Conservation (phyloP, 1,140 invertebrate species). For the Spodoptera frugiperda region DNA sequence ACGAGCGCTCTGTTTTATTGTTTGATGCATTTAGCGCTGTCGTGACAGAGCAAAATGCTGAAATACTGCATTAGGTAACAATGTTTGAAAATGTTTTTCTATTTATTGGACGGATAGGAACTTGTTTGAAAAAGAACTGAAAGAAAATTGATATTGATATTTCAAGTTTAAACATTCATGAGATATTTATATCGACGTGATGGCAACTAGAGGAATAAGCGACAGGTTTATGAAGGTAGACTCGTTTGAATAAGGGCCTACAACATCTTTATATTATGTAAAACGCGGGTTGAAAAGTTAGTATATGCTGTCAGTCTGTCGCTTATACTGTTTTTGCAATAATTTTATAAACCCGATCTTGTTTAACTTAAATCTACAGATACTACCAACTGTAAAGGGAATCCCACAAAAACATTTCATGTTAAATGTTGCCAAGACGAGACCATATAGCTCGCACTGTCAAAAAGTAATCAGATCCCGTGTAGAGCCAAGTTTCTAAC, state of each 20-base stretch:
- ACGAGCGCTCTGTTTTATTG: constrained; percentile 29
- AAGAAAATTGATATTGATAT: constrained; percentile 14
- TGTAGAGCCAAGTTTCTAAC: no score
- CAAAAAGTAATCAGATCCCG: no score
- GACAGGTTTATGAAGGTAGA: background rate
- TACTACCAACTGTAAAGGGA: no score
- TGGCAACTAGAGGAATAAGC: constrained; percentile 4
- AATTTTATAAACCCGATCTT: no score
- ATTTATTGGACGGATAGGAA: constrained; percentile 8
- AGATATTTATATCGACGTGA: background rate
- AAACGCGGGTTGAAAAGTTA: background rate
- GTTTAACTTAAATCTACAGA: no score
- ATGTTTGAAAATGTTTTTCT: constrained; percentile 26
- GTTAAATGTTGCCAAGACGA: no score
- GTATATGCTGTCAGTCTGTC: background rate
- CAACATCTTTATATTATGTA: background rate
- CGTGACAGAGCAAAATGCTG: constrained; percentile 26
- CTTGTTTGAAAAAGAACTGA: constrained; percentile 4
- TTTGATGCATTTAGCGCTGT: constrained; percentile 10
- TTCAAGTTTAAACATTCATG: background rate
- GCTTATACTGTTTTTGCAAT: background rate
- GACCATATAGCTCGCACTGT: no score
- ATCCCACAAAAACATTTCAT: no score
- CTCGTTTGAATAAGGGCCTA: background rate
- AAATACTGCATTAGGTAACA: constrained; percentile 22